phyloP scores from a whole-genome alignment of 2,797 vertebrate genomes.

The Strix occidentalis region DNA sequence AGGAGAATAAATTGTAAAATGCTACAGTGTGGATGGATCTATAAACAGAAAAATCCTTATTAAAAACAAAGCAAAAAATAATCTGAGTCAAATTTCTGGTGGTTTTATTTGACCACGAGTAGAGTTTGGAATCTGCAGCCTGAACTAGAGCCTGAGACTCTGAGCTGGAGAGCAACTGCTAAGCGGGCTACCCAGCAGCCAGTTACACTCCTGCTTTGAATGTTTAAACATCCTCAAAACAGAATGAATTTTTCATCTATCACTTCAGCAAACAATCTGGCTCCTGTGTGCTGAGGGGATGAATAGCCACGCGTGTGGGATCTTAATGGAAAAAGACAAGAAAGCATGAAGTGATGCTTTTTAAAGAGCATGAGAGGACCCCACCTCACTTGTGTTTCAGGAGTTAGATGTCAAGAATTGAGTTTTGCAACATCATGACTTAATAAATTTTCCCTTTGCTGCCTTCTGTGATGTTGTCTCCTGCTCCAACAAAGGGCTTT shows the following conservation, averaged over 20 bases:
- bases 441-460: constrained; percentile 9
- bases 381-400: not conserved
- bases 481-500: not conserved
- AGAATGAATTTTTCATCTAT: constrained; percentile 69
- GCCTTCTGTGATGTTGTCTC: not conserved
- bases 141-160: not conserved
- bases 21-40: not conserved
- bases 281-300: constrained; percentile 50
- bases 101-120: not conserved
- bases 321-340: constrained; percentile 54
- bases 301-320: constrained; percentile 43
- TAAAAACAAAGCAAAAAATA: not conserved
- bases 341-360: constrained; percentile 31
- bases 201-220: constrained; percentile 42
- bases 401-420: not conserved
- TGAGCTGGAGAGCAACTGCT: not conserved
- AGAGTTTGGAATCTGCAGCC: not conserved
- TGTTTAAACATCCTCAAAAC: constrained; percentile 60
- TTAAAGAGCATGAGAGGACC: not conserved
- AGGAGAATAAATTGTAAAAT: not conserved
- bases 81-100: not conserved
- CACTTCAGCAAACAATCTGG: constrained; percentile 62
- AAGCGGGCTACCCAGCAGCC: constrained; percentile 39
- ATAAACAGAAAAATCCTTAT: not conserved
- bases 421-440: not conserved